Percentiles rank a stretch among this genome's conserved stretches.
These are phyloP conservation scores for Boulengeromyrus knoepffleri DNA, from an alignment of 2,113 vertebrate genomes.

Conservation along the genomic window DNA sequence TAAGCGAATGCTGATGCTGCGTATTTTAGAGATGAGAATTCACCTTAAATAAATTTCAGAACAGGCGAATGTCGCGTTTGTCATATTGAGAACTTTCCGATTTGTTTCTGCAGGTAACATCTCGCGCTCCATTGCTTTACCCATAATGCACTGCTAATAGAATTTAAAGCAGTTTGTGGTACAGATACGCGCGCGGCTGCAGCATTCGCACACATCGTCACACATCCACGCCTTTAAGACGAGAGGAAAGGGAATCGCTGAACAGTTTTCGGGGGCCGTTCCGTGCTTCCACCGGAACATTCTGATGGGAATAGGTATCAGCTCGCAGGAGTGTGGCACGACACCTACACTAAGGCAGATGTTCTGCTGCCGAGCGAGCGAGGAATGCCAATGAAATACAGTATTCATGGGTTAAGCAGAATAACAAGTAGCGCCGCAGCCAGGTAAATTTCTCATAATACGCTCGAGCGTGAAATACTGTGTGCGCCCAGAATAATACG, in stretches of 20 bases:
- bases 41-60: not conserved
- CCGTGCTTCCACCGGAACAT: not conserved
- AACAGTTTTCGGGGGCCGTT: not conserved
- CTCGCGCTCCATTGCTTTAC: not conserved
- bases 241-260: conserved; percentile 17
- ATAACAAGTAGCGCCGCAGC: not conserved
- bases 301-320: conserved; percentile 15
- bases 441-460: not conserved
- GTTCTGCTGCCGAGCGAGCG: not conserved
- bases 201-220: conserved; percentile 17
- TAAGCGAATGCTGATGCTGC: not conserved
- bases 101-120: not conserved
- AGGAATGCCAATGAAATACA: not conserved
- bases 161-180: not conserved
- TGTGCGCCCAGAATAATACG: not conserved
- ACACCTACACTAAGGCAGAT: conserved; percentile 13
- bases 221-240: conserved; percentile 29
- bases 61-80: not conserved
- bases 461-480: not conserved
- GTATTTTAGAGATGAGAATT: not conserved
- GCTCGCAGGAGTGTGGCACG: not conserved
- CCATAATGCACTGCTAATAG: not conserved
- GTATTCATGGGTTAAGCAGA: not conserved
- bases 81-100: not conserved
- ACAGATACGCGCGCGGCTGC: conserved; percentile 1